These are phyloP conservation scores for Sebastes diaconus DNA, from an alignment of 2,797 vertebrate species.

Conservation along the genomic window DNA sequence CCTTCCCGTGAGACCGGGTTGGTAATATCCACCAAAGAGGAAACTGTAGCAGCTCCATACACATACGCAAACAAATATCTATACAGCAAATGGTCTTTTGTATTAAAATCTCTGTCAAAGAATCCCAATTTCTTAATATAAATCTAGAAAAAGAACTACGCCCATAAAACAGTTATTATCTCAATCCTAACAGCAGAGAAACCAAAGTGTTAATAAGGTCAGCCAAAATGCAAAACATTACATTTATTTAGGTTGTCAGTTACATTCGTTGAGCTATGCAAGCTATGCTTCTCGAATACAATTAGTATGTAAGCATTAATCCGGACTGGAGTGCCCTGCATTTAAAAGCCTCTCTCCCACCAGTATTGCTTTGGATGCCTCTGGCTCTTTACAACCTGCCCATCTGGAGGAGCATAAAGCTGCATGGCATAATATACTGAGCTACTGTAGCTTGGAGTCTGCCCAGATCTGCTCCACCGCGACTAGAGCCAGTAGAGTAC, in stretches of 20 bases:
- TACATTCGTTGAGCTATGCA: background rate
- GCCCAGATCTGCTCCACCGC: conserved; percentile 14
- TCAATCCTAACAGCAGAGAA: background rate
- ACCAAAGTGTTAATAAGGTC: background rate
- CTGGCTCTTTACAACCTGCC: conserved; percentile 14
- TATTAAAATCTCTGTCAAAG: background rate
- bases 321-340: background rate
- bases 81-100: background rate
- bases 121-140: background rate
- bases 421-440: conserved; percentile 4
- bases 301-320: conserved; percentile 14
- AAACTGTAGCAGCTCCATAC: background rate
- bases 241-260: background rate
- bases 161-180: background rate
- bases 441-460: conserved; percentile 2
- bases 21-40: background rate
- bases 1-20: no score
- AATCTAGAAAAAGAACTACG: background rate
- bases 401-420: conserved; percentile 31
- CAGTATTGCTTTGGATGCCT: conserved; percentile 15
- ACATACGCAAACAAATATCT: background rate
- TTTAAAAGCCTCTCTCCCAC: conserved; percentile 21
- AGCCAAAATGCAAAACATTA: background rate
- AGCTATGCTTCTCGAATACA: conserved; percentile 9
- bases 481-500: background rate